Base-by-base conservation (phyloP, 2,888 invertebrate genomes). In the Caenorhabditis zanzibari region DNA sequence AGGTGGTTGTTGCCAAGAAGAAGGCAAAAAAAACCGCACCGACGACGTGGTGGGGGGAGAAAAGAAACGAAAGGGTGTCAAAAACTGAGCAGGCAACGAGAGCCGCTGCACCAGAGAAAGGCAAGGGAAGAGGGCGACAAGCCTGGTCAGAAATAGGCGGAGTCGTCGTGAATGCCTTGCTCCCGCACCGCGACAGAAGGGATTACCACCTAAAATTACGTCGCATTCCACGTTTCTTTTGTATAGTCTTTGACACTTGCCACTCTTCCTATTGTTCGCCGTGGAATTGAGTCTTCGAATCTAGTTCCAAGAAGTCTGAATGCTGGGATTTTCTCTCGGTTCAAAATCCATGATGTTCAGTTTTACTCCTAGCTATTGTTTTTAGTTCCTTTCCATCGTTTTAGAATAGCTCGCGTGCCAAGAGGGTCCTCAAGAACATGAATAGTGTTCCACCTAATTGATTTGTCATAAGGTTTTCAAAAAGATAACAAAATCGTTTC, bases 31-130 rank as follows among this genome's bases (percentile, higher is more conserved):
- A 24, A 22, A 52, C n/a, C 16, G 44, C n/a, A 6, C 6, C 19
- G 47, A n/a, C 47, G 26, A 49, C 49, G 22, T 5, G 52, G 47
- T 24, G n/a, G 56, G 19, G 26, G 14, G 41, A 44, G n/a, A 61
- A 63, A 63, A 63, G 47, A 61, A 61, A 41, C 32, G 76, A 61
- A n/a, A 26, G 79, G 61, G 79, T 79, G 79, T 79, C 71, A 79
- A 79, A 77, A 79, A 79, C 79, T 79, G 71, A 79, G 79, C 79
- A 79, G 71, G 79, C 79, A 71, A 56, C 64, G 79, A 79, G 79
- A 79, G 79, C 54, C 49, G 54, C 68, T 35, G 68, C 61, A 49
- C 71, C 24, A 63, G 47, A 71, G 49, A 35, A 61, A 26, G 69
- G 69, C 64, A 69, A 32, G 54, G 35, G 59, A 47, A 38, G 38